phyloP scores from a whole-genome alignment of 2,113 vertebrate species.

The Circaetus cinerascens region DNA sequence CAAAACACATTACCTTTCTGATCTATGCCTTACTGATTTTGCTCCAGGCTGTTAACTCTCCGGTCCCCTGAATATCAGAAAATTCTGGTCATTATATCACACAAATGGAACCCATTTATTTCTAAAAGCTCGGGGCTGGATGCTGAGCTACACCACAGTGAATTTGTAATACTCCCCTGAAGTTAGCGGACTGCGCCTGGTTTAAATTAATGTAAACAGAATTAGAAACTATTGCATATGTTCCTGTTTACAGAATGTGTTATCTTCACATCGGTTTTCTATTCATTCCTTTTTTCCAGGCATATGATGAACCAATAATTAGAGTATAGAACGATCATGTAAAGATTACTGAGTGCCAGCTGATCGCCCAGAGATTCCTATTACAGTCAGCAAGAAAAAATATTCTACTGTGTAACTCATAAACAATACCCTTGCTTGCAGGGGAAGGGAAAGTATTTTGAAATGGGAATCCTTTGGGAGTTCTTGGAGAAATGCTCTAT shows the following conservation, averaged over 20 bases:
- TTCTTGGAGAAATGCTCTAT: neutral
- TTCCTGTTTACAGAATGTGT: neutral
- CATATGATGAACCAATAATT: neutral
- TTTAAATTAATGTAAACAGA: neutral
- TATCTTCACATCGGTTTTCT: neutral
- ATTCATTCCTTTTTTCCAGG: neutral
- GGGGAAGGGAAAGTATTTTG: neutral
- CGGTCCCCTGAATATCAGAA: neutral
- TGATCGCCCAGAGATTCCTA: neutral
- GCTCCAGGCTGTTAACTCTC: conserved; percentile 3
- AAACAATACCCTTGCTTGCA: neutral
- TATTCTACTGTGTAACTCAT: neutral
- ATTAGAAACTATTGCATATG: neutral
- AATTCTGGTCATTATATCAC: neutral
- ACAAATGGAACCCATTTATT: neutral
- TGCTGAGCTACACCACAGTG: neutral
- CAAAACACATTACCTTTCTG: conserved; percentile 20
- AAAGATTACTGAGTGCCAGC: neutral
- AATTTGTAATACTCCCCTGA: neutral
- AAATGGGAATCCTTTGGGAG: neutral
- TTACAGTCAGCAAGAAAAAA: neutral
- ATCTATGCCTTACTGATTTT: neutral
- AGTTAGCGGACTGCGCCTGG: neutral
- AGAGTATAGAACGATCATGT: neutral
- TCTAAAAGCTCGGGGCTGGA: neutral